Evolutionary conservation across 2,113 vertebrate species (phyloP), one percentile per base, ranked within the genome.

Genomic region (Clarias gariepinus): DNA sequence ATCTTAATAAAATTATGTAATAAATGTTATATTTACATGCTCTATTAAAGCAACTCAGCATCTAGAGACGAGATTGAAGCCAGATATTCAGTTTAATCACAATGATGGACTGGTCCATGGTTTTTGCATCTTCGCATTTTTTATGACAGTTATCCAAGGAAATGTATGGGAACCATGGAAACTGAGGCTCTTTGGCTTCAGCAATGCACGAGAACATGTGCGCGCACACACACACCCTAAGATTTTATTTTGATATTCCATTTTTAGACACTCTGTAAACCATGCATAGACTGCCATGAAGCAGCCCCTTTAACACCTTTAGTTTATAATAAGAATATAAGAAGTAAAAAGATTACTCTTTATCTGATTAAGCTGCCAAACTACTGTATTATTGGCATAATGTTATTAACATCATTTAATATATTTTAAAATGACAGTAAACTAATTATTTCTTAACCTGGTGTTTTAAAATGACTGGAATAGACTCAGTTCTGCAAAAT

Each of bases 101-200:
- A 30, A 15, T 30, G 77, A 79, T 78, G 77, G 63, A 68, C 13
- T 30, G 41, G 81, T 55, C 77, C 53, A 58, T 19, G n/a, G 30
- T 79, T 53, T 55, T 28, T 68, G 63, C n/a, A 63, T 66, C 66
- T 81, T 64, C 52, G 57, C 21, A 15, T 47, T 47, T 47, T 33
- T 33, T 77, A 13, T 79, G 36, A 85, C 55, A 61, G 60, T 25
- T 78, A 85, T 68, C 82, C 33, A 78, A 83, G 80, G 60, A 83
- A 86, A 53, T 16, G 61, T 61, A 88, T 36, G 52, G 87, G 71
- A 79, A 86, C 84, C 84, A 88, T 88, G 81, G 84, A 86, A 86
- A 86, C 87, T 86, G 64, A 78, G 30, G 77, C 1, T 69, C 55
- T 82, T 83, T 88, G 84, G 69, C 28, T 69, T 74, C 9, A 71